These are phyloP conservation scores for Oxygymnocypris stewartii DNA, from an alignment of 2,113 vertebrate genomes.

Conservation along the genomic window DNA sequence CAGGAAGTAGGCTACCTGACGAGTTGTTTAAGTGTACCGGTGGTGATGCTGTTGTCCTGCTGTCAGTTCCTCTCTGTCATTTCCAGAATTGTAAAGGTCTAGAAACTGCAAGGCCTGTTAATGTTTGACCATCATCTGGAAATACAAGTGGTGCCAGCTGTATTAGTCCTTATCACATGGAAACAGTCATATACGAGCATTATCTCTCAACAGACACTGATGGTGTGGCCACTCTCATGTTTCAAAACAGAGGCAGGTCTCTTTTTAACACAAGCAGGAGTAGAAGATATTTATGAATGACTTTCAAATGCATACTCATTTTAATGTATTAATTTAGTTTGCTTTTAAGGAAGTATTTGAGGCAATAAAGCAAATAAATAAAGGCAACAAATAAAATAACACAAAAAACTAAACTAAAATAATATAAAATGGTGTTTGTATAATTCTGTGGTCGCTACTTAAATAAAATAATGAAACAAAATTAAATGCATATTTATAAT, in stretches of 20 bases:
- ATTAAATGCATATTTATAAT: no score
- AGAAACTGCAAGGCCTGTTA: slow-evolving; percentile 70
- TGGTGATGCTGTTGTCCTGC: background rate
- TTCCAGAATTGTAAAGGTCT: slow-evolving; percentile 68
- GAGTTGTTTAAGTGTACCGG: background rate
- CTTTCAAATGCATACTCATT: background rate
- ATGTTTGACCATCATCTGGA: slow-evolving; percentile 70
- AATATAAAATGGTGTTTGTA: no score
- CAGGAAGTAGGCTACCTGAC: background rate
- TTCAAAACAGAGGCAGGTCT: slow-evolving; percentile 62
- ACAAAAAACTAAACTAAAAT: no score
- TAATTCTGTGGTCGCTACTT: no score
- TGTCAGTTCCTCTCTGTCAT: slow-evolving; percentile 34
- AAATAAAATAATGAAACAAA: no score
- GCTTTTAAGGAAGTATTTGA: background rate
- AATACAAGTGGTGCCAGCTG: slow-evolving; percentile 70
- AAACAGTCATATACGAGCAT: slow-evolving; percentile 69
- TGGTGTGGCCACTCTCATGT: slow-evolving; percentile 60
- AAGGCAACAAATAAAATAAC: no score
- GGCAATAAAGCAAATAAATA: background rate
- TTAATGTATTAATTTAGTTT: background rate
- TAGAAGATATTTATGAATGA: slow-evolving; percentile 36
- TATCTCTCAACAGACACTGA: slow-evolving; percentile 71
- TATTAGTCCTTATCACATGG: slow-evolving; percentile 74
- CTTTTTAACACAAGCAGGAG: slow-evolving; percentile 50